phyloP scores from a whole-genome alignment of 1,140 invertebrate species.

The Vanessa atalanta region DNA sequence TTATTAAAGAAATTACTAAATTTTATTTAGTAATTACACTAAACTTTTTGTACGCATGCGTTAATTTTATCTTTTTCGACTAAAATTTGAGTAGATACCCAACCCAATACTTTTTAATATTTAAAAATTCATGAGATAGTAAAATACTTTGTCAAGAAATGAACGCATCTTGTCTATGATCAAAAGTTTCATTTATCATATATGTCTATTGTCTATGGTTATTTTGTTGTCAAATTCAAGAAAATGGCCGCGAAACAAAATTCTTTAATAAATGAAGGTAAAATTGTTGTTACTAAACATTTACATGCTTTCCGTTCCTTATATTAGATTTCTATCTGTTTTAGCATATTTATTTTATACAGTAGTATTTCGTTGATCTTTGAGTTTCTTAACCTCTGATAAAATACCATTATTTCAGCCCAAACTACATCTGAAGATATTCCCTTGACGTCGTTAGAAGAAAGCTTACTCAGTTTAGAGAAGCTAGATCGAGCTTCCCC shows the following conservation, averaged over 20 bases:
- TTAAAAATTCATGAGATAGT: background rate
- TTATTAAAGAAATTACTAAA: no score
- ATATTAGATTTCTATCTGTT: background rate
- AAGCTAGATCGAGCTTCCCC: constrained; percentile 94
- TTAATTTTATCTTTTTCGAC: no score
- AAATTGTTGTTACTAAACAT: constrained; percentile 28
- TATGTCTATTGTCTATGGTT: constrained; percentile 28
- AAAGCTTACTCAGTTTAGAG: constrained; percentile 90
- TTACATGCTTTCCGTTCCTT: background rate
- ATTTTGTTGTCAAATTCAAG: constrained; percentile 62
- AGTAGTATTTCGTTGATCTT: background rate
- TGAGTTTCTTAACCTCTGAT: constrained; percentile 1
- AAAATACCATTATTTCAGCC: constrained; percentile 56
- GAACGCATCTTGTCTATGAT: constrained; percentile 25
- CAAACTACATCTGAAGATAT: constrained; percentile 76
- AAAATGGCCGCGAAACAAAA: constrained; percentile 80
- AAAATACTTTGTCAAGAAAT: background rate
- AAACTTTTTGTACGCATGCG: background rate
- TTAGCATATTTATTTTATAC: background rate
- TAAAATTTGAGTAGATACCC: background rate
- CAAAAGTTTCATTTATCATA: background rate
- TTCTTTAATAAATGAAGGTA: constrained; percentile 70
- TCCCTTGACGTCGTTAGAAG: constrained; percentile 82
- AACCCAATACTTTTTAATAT: background rate
- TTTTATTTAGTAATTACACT: no score